These are phyloP conservation scores for Habrosyne pyritoides DNA, from an alignment of 2,888 invertebrate species.

Conservation along the genomic window DNA sequence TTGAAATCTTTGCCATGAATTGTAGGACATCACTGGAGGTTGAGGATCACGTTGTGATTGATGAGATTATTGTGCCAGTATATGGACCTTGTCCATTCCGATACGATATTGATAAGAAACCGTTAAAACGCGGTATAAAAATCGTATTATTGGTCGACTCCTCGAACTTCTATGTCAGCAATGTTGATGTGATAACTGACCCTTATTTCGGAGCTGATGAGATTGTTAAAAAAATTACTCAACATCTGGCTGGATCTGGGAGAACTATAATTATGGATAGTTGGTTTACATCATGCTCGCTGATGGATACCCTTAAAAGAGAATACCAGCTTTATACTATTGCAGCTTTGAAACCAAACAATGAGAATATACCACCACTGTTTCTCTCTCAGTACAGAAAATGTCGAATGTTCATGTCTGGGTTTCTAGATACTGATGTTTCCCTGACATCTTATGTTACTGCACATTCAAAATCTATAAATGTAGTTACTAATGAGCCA, in stretches of 20 bases:
- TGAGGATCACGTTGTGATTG: constrained; percentile 61
- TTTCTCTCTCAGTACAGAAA: constrained; percentile 63
- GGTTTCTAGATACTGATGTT: constrained; percentile 59
- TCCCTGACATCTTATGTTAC: constrained; percentile 64
- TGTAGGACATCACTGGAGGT: constrained; percentile 66
- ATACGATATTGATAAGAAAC: constrained; percentile 67
- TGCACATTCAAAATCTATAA: constrained; percentile 55
- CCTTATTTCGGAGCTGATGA: constrained; percentile 60
- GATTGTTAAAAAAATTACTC: constrained; percentile 61
- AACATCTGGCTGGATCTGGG: constrained; percentile 65
- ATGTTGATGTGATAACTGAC: constrained; percentile 71
- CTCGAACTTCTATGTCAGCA: constrained; percentile 69
- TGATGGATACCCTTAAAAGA: constrained; percentile 54
- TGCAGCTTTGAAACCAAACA: constrained; percentile 58
- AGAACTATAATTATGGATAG: constrained; percentile 67
- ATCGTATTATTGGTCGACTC: constrained; percentile 68
- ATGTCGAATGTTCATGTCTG: constrained; percentile 55
- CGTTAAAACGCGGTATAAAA: constrained; percentile 67
- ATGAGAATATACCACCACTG: constrained; percentile 64
- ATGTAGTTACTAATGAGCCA: constrained; percentile 66
- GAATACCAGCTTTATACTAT: constrained; percentile 61
- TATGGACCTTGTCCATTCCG: constrained; percentile 75
- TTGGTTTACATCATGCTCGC: constrained; percentile 60
- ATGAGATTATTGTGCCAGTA: constrained; percentile 72
- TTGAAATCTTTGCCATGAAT: constrained; percentile 75